Evolutionary conservation across 2,797 vertebrate species (phyloP).

Genomic region (Sebastiscus albofasciatus): DNA sequence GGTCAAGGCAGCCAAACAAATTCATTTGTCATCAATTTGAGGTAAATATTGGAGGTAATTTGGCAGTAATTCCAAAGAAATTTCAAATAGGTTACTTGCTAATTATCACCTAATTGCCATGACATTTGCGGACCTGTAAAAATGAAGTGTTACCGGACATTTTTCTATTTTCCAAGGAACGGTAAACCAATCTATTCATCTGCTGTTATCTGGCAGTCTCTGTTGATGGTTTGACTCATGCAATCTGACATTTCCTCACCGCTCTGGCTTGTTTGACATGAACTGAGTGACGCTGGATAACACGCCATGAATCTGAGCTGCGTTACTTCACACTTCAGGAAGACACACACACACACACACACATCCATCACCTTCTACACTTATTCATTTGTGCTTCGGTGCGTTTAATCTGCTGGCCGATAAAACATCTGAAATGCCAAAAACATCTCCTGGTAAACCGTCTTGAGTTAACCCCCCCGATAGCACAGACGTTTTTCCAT

Average conservation of each 20-base stretch:
- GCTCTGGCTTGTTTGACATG: not conserved
- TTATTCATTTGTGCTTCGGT: not conserved
- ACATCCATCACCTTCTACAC: not conserved
- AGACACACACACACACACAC: not conserved
- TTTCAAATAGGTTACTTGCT: too few relatives aligned
- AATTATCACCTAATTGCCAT: too few relatives aligned
- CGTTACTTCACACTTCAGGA: not conserved
- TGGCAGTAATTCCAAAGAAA: too few relatives aligned
- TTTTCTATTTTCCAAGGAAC: not conserved
- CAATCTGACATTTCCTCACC: not conserved
- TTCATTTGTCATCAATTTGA: too few relatives aligned
- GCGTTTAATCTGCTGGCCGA: not conserved
- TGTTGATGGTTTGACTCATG: not conserved
- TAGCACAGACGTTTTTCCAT: not conserved
- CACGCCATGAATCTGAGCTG: not conserved
- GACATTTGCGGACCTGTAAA: too few relatives aligned
- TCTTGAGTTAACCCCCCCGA: not conserved
- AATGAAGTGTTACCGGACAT: too few relatives aligned
- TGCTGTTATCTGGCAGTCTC: not conserved
- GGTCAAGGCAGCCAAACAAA: too few relatives aligned
- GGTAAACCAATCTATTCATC: not conserved
- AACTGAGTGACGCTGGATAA: not conserved
- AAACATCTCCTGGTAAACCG: not conserved
- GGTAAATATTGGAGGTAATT: too few relatives aligned
- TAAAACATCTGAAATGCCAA: not conserved